Evolutionary conservation across 2,113 vertebrate genomes (phyloP).

Genomic region (Narcine bancroftii): DNA sequence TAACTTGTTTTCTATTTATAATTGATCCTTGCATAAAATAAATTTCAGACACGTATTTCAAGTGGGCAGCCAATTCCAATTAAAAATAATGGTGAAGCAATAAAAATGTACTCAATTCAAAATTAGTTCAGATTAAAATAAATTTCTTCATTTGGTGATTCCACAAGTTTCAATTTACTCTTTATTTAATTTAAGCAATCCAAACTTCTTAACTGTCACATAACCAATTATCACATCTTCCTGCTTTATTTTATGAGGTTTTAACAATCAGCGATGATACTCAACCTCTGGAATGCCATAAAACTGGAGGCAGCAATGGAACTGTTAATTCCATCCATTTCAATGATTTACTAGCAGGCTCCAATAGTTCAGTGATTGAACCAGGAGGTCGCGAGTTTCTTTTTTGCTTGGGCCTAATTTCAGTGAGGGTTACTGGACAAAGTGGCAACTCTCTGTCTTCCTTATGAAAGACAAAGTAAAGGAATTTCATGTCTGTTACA

Average conservation of each 20-base stretch:
- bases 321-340: background rate
- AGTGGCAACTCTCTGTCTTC: too few relatives aligned
- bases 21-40: conserved; percentile 12
- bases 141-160: background rate
- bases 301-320: background rate
- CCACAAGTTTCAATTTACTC: background rate
- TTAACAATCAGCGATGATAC: background rate
- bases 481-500: too few relatives aligned
- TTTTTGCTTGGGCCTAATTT: too few relatives aligned
- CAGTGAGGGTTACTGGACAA: too few relatives aligned
- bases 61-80: conserved; percentile 19
- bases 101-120: background rate
- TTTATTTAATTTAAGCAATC: background rate
- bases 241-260: background rate
- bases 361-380: too few relatives aligned
- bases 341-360: background rate
- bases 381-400: too few relatives aligned
- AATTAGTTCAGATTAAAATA: background rate
- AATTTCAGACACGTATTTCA: background rate
- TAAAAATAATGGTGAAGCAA: background rate
- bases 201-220: background rate
- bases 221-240: background rate
- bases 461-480: too few relatives aligned
- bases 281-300: background rate
- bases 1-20: conserved; percentile 24